Evolutionary conservation across 1,140 invertebrate genomes (phyloP), one percentile per base, ranked within the genome.

Genomic region (Eufriesea mexicana): DNA sequence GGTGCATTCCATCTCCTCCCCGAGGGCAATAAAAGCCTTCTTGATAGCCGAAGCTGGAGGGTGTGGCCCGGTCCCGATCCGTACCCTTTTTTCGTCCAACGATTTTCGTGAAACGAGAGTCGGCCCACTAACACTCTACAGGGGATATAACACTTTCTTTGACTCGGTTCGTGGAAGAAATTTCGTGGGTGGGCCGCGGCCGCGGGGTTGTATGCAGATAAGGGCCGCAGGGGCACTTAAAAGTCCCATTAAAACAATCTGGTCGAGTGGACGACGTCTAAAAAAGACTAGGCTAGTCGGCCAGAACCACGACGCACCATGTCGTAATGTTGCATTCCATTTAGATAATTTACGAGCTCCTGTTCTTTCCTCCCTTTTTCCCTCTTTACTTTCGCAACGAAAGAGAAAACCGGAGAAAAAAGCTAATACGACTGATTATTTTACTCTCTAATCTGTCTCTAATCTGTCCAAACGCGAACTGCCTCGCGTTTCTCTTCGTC

Each of bases 241-340:
- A 86, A 86, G 76, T 86, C 86, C 87, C 88, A 90, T 89, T 90
- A 90, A 85, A 89, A 83, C 83, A 82, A 90, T 87, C 89, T 78
- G 79, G 77, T 85, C 47, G 77, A 81, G 86, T 81, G 62, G 64
- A 68, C 70, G 61, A 64, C 77, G 71, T 49, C 70, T 78, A 81
- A 84, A 79, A 80, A 84, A 79, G 67, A 79, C 81, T 83, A 84
- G 84, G 35, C 84, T 45, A 84, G 62, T 51, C 61, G 68, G 35
- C 57, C 49, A 66, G 61, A 67, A 67, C 57, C 28, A 18, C 5
- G 59, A 67, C 51, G 73, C 77, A 76, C 42, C 12, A 51, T 45
- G 45, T 42, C 16, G 45, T 66, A 79, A 51, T 16, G 84, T 72
- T 77, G 76, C 68, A 87, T 66, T 54, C 76, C 64, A 55, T 61